These are phyloP conservation scores for Dicyrtoma fusca DNA, from an alignment of 2,888 invertebrate genomes.

Conservation along the genomic window DNA sequence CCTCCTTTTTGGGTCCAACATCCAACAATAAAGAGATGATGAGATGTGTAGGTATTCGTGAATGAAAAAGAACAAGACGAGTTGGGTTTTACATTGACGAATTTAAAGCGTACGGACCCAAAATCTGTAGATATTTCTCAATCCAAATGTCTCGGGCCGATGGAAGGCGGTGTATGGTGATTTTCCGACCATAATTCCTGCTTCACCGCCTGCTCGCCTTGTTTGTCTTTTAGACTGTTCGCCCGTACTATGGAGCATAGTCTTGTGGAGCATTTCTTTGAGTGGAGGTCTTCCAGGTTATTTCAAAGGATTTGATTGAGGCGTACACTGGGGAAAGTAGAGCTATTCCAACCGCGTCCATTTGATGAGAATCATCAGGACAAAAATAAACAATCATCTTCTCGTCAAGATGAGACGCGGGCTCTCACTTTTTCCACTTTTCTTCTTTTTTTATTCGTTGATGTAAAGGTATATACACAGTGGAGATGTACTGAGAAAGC, in stretches of 20 bases:
- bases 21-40: constrained; percentile 6
- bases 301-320: background rate
- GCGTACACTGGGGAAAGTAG: background rate
- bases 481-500: too few relatives aligned
- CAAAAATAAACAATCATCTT: constrained; percentile 34
- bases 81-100: background rate
- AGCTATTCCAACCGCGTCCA: constrained; percentile 23
- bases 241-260: background rate
- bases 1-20: constrained; percentile 19
- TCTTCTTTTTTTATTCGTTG: background rate
- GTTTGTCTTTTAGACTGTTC: background rate
- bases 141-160: too few relatives aligned
- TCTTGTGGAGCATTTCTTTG: background rate
- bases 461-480: too few relatives aligned
- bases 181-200: too few relatives aligned
- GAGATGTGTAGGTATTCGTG: background rate
- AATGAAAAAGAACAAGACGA: background rate
- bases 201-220: background rate
- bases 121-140: too few relatives aligned
- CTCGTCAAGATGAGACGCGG: constrained; percentile 16
- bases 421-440: background rate
- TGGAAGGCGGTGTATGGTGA: too few relatives aligned
- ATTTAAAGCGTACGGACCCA: too few relatives aligned
- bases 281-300: background rate
- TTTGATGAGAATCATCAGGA: constrained; percentile 32